phyloP scores from a whole-genome alignment of 2,797 vertebrate genomes.

The Glossophaga mutica region DNA sequence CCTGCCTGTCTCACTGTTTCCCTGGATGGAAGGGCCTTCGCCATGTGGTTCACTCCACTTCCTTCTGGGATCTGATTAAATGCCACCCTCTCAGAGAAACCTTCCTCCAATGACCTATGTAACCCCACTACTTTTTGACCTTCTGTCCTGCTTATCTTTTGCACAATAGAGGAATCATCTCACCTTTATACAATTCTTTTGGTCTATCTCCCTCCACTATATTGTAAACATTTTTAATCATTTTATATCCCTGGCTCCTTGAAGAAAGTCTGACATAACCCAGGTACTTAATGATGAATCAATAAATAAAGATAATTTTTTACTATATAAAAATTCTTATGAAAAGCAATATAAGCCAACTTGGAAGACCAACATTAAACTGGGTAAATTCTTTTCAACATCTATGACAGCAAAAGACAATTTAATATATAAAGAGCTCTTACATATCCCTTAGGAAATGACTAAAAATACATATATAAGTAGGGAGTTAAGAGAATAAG shows the following conservation, averaged over 20 bases:
- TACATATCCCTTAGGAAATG: neutral
- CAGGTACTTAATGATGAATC: neutral
- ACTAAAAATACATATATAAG: neutral
- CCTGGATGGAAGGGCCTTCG: neutral
- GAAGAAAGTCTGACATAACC: neutral
- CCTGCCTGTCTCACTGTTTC: neutral
- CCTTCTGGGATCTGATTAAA: neutral
- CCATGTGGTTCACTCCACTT: neutral
- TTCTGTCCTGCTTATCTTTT: neutral
- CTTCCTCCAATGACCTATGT: neutral
- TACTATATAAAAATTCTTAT: neutral
- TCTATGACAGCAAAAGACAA: neutral
- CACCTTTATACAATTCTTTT: neutral
- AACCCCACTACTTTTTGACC: neutral
- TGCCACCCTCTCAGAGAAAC: neutral
- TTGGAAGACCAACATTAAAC: neutral
- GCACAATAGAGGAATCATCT: neutral
- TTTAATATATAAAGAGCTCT: neutral
- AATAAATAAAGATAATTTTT: neutral
- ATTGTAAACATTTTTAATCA: neutral
- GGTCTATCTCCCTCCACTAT: neutral
- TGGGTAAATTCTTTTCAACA: neutral
- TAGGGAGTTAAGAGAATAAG: neutral
- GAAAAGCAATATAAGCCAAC: neutral
- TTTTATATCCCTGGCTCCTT: neutral